These are phyloP conservation scores for Corythornis leucogaster DNA, from an alignment of 2,797 vertebrate genomes.

Conservation along the genomic window DNA sequence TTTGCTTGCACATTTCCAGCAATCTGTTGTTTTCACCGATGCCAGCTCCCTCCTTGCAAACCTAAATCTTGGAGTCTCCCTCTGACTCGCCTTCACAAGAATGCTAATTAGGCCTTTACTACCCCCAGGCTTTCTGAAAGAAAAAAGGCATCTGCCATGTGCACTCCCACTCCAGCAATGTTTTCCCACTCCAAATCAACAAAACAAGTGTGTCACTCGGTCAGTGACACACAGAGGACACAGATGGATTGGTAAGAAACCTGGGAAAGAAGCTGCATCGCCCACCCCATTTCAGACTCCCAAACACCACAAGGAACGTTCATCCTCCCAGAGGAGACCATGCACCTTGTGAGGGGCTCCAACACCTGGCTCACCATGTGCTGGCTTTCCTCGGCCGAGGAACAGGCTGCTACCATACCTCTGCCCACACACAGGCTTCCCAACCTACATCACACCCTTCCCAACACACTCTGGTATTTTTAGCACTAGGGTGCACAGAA, in stretches of 20 bases:
- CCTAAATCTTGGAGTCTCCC: conserved; percentile 27
- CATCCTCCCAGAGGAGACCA: neutral
- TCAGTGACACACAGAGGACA: conserved; percentile 21
- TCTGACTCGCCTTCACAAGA: conserved; percentile 39
- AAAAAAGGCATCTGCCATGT: conserved; percentile 63
- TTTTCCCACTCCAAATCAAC: conserved; percentile 51
- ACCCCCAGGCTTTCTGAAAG: conserved; percentile 55
- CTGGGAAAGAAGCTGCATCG: neutral
- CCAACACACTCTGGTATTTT: neutral
- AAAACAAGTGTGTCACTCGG: conserved; percentile 54
- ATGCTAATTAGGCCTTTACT: conserved; percentile 66
- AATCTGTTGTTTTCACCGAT: conserved; percentile 37
- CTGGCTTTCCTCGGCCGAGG: neutral
- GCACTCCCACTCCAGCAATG: conserved; percentile 43
- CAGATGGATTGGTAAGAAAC: neutral
- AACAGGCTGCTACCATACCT: neutral
- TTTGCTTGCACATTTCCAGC: conserved; percentile 23
- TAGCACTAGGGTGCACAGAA: neutral
- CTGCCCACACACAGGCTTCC: neutral
- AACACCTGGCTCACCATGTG: fast-evolving
- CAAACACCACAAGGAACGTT: fast-evolving
- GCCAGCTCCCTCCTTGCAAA: conserved; percentile 6
- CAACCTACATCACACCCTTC: neutral
- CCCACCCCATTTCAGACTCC: neutral
- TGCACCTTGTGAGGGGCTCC: fast-evolving